Base-by-base conservation (phyloP, 2,797 vertebrate species). In the Salarias fasciatus region DNA sequence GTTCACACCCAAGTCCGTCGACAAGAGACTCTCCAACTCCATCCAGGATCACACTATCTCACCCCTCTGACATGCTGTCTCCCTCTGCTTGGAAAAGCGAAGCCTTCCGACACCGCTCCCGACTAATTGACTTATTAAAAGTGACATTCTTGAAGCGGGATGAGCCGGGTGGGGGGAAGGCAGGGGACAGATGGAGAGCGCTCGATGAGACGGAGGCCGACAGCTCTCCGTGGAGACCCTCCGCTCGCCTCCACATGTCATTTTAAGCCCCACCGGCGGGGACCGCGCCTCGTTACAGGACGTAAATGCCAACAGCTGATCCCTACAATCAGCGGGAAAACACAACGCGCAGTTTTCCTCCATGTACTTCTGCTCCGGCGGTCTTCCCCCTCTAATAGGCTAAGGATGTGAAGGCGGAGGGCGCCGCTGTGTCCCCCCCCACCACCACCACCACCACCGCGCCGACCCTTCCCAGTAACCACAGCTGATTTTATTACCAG, bases 401-500 rank as follows among this genome's bases (percentile, higher is more conserved):
- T n/a, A 18, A 29, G 64, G 6, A 37, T 50, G 38, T 40, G 47
- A 74, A 53, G 56, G 63, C 50, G 46, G 37, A 33, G 29, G 30
- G 48, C 75, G 60, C 63, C 69, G 59, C 6, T 0, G 29, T 51
- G 76, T 84, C 77, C 62, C n/a, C 53, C 44, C 58, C 50, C 41
- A 48, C 30, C 30, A 61, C 52, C 69, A n/a, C n/a, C n/a, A n/a
- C n/a, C n/a, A n/a, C n/a, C n/a, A n/a, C n/a, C n/a, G n/a, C n/a
- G n/a, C n/a, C n/a, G n/a, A n/a, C n/a, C n/a, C n/a, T n/a, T n/a
- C n/a, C n/a, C n/a, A n/a, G n/a, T n/a, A n/a, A n/a, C n/a, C n/a
- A n/a, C n/a, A 82, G 55, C 59, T 79, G 83, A 87, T 86, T 85
- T 87, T 63, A 86, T 88, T 84, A 82, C 63, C 70, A 2, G 51